Conservation (phyloP, 2,797 vertebrate species). For the Poecilia gillii region DNA sequence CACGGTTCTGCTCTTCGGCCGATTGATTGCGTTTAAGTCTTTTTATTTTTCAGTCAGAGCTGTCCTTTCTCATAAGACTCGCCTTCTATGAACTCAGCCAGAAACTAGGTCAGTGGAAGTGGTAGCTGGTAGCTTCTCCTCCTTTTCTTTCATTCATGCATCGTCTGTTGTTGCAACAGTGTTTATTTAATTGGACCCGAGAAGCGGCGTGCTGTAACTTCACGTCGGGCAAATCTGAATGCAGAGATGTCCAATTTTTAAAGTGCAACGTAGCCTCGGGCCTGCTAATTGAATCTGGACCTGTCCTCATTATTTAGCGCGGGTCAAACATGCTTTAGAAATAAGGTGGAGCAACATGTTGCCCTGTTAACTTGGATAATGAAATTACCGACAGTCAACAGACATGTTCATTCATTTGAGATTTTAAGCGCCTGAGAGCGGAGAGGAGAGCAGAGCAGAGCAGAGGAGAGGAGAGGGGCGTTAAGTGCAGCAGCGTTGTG, state of each 20-base stretch:
- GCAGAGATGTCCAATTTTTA: neutral
- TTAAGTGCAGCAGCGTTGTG: constrained; percentile 58
- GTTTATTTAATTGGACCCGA: constrained; percentile 15
- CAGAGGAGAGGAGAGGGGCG: constrained; percentile 35
- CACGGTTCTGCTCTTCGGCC: neutral
- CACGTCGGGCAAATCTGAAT: neutral
- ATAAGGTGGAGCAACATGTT: constrained; percentile 55
- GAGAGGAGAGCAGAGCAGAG: constrained; percentile 17
- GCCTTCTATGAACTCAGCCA: neutral
- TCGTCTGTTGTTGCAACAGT: neutral
- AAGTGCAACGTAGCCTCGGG: neutral
- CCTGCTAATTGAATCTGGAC: constrained; percentile 28
- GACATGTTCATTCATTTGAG: constrained; percentile 31
- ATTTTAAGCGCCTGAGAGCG: constrained; percentile 40
- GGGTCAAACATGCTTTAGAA: constrained; percentile 28
- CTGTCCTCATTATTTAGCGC: constrained; percentile 14
- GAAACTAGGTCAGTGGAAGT: constrained; percentile 49
- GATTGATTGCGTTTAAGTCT: neutral
- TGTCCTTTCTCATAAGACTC: constrained; percentile 19
- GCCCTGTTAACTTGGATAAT: constrained; percentile 40
- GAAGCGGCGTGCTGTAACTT: constrained; percentile 6
- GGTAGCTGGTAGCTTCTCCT: constrained; percentile 9
- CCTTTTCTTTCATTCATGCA: constrained; percentile 16
- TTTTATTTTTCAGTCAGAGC: neutral
- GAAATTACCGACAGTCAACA: constrained; percentile 24